Base-by-base conservation (phyloP, 53 echinoderm and acorn worm genomes). In the Paelopatides confundens region DNA sequence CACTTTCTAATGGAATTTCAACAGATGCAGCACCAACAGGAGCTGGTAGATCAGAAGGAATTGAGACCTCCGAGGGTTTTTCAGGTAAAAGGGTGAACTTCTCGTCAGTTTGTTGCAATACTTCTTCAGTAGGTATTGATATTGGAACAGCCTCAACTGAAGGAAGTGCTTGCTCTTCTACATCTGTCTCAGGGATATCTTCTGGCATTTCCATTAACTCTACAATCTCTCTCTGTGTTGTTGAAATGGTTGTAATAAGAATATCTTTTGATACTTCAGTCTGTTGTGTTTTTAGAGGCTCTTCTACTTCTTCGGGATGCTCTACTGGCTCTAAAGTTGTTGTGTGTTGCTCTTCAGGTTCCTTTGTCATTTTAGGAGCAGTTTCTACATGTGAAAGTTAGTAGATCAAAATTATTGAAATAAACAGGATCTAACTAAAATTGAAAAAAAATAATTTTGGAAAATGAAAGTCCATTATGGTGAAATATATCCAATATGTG, bases 371-470 rank as follows among this genome's bases (percentile, higher is more conserved):
- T 30, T 21, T 74, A 53, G 35, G 87, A 52, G 87, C 35, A 52
- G 71, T 71, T 86, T 86, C 76, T 71, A 74, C 40, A 32, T 71
- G 54, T 53, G 76, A 79, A 48, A 79, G 52, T 79, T 79, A 79
- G 79, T 79, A 79, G 39, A 74, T 74, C 74, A 74, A 46, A n/a
- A n/a, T n/a, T n/a, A n/a, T n/a, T n/a, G n/a, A n/a, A n/a, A n/a
- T n/a, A n/a, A n/a, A n/a, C n/a, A n/a, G n/a, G n/a, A n/a, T n/a
- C n/a, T n/a, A n/a, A n/a, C n/a, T n/a, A n/a, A n/a, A n/a, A n/a
- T n/a, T n/a, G n/a, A n/a, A n/a, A n/a, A n/a, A n/a, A n/a, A n/a
- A n/a, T n/a, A n/a, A n/a, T n/a, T n/a, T n/a, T n/a, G n/a, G n/a
- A n/a, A n/a, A n/a, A n/a, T n/a, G n/a, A n/a, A n/a, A n/a, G n/a